Conservation (phyloP, 1,140 invertebrate genomes). For the Gonioctena quinquepunctata region DNA sequence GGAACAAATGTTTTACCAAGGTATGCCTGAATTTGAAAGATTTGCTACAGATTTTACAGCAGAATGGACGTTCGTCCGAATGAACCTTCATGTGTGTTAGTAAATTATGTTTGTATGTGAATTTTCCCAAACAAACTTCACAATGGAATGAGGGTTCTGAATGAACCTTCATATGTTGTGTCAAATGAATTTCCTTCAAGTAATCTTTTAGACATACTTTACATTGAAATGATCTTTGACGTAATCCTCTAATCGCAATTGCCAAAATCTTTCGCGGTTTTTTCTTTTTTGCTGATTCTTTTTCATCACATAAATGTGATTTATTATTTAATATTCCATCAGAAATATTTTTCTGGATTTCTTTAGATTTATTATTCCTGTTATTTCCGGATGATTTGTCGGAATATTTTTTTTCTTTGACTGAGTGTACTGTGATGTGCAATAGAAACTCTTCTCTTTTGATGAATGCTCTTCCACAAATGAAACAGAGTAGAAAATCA, state of each 20-base stretch:
- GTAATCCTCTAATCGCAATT: no score
- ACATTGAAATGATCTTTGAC: background rate
- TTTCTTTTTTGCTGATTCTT: no score
- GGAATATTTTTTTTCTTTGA: background rate
- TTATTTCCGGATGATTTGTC: no score
- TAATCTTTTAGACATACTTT: background rate
- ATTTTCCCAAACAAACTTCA: background rate
- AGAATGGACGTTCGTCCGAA: conserved; percentile 56
- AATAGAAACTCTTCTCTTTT: background rate
- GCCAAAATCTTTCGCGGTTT: no score
- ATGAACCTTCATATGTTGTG: background rate
- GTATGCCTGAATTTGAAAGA: conserved; percentile 34
- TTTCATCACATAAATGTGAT: no score
- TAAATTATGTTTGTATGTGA: background rate
- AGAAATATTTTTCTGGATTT: no score
- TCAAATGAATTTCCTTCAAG: background rate
- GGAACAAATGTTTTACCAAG: conserved; percentile 44
- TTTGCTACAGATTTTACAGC: background rate
- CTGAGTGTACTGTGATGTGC: background rate
- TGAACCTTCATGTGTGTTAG: background rate
- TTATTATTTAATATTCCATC: no score
- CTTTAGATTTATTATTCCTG: no score
- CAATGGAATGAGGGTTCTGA: background rate
- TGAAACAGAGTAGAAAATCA: background rate
- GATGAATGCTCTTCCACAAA: background rate